Percentiles rank a stretch among this genome's conserved stretches.
These are phyloP conservation scores for Sprattus sprattus DNA, from an alignment of 2,113 vertebrate genomes.

Conservation along the genomic window DNA sequence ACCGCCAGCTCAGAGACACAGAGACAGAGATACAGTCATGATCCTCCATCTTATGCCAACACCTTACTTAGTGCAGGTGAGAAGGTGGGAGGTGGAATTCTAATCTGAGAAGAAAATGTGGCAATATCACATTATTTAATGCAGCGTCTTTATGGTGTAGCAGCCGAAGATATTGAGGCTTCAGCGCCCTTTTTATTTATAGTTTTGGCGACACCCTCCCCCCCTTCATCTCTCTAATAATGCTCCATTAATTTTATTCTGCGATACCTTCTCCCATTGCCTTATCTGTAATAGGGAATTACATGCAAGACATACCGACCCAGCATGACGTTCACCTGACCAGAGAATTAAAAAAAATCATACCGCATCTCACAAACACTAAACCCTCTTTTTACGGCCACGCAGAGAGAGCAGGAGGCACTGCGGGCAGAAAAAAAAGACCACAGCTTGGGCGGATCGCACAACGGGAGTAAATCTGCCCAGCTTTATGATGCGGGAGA, in stretches of 20 bases:
- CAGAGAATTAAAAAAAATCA: too few relatives aligned
- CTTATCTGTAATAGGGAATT: too few relatives aligned
- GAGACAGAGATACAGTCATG: constrained; percentile 59
- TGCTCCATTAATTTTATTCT: too few relatives aligned
- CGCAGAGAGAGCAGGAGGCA: neutral
- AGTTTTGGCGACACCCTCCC: neutral
- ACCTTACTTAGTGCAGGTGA: neutral
- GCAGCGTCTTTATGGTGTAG: constrained; percentile 18
- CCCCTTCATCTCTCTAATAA: neutral
- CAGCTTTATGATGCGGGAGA: neutral
- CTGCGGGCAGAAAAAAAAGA: neutral
- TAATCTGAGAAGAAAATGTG: constrained; percentile 63
- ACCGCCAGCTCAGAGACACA: constrained; percentile 54
- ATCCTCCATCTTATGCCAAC: neutral
- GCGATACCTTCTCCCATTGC: neutral
- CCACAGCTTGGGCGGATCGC: neutral
- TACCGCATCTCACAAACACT: too few relatives aligned
- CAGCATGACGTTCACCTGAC: too few relatives aligned
- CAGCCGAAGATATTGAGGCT: too few relatives aligned
- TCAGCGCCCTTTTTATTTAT: neutral
- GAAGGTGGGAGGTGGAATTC: constrained; percentile 42
- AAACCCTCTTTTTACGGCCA: neutral
- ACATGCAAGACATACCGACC: too few relatives aligned
- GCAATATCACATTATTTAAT: constrained; percentile 55
- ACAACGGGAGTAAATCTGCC: neutral